phyloP scores from a whole-genome alignment of 2,888 invertebrate species.

The Drosophila pullipes region DNA sequence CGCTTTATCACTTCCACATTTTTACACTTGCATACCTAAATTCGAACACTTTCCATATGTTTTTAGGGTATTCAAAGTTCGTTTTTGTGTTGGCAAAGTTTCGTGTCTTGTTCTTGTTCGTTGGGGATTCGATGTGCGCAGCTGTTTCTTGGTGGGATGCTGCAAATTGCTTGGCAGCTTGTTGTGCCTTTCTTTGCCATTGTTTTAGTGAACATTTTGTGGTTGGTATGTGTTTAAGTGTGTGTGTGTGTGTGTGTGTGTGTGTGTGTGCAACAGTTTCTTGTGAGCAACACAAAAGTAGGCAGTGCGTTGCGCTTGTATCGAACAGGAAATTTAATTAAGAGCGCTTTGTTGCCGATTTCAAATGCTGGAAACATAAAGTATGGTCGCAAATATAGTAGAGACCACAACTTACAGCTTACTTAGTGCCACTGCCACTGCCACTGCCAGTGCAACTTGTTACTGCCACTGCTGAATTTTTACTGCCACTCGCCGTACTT shows the following conservation, averaged over 20 bases:
- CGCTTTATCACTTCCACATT: not conserved
- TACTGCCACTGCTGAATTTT: conserved; percentile 7
- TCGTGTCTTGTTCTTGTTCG: conserved; percentile 15
- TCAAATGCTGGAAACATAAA: conserved; percentile 33
- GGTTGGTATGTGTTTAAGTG: conserved; percentile 37
- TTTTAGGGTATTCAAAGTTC: conserved; percentile 17
- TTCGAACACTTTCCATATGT: not conserved
- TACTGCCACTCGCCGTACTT: conserved; percentile 13
- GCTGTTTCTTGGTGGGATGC: conserved; percentile 66
- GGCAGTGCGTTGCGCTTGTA: conserved; percentile 56
- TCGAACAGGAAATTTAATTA: conserved; percentile 76
- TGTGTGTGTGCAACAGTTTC: conserved; percentile 67
- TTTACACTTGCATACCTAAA: not conserved
- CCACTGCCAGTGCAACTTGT: conserved; percentile 11
- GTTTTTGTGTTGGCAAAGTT: not conserved
- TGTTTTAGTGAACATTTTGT: conserved; percentile 57
- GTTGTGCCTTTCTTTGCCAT: conserved; percentile 48
- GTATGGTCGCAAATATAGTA: conserved; percentile 5
- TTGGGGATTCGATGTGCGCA: conserved; percentile 43
- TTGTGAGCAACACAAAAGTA: conserved; percentile 48
- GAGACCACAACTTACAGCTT: conserved; percentile 46
- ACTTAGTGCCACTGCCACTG: conserved; percentile 14
- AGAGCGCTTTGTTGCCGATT: conserved; percentile 53
- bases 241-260: conserved; percentile 1
- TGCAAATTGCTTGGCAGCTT: conserved; percentile 63